Evolutionary conservation across 2,113 vertebrate species (phyloP), one percentile per base, ranked within the genome.

Genomic region (Trematocara zebra): DNA sequence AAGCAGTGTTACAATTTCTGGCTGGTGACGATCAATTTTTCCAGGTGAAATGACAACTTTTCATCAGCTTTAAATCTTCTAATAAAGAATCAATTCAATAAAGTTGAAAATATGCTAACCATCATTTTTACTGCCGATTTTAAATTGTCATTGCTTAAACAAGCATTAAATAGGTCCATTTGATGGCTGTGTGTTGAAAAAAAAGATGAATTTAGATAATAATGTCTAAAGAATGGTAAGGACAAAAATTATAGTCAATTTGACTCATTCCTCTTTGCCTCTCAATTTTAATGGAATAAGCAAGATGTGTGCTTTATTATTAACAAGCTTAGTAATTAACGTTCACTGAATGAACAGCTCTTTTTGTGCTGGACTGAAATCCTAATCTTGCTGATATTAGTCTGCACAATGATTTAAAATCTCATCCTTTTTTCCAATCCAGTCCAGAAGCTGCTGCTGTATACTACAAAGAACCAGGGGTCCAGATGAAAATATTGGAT

Each of bases 21-120:
- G 23, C 14, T 49, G 1, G 23, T 2, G 15, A n/a, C 5, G 1
- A 17, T 76, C 9, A 47, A 0, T 18, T 31, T 49, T 76, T 23
- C 26, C 20, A 49, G 42, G 8, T 1, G 1, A 18, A 76, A 7
- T 11, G 42, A 18, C 6, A 74, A 74, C 42, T 31, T 44, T 74
- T 74, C 15, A 47, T 47, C 69, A 74, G 42, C 42, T 74, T 76
- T 12, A 67, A 49, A 47, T 2, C 9, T 31, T 76, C 44, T 49
- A 12, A 31, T 49, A 26, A 76, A n/a, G 26, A 76, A 49, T 47
- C 23, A 26, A 3, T 76, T 74, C 26, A 28, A 28, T 7, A 74
- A 49, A 2, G 3, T 11, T 28, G 4, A 18, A 74, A 49, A 49
- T 0, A 10, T 72, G 11, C 35, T 15, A 69, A 69, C 37, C 64